Percentiles rank a stretch among this genome's conserved stretches.
Conservation (phyloP, 2,113 vertebrate genomes). For the Vireo altiloquus region DNA sequence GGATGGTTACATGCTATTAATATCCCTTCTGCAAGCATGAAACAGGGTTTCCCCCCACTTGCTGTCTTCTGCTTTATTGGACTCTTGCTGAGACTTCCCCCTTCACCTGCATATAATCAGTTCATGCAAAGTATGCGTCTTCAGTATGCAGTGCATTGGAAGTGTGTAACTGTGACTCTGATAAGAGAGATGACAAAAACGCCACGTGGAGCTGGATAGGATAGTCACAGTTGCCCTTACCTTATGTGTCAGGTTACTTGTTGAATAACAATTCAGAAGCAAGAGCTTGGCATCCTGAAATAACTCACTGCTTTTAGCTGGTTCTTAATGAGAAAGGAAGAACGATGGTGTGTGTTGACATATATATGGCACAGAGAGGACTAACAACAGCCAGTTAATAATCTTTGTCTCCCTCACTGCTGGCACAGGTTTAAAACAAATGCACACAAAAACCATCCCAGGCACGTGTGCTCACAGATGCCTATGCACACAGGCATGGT, state of each 20-base stretch:
- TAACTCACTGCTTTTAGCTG: constrained; percentile 27
- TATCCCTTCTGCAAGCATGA: neutral
- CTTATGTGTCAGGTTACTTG: neutral
- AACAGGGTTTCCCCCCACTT: neutral
- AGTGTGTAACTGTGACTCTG: neutral
- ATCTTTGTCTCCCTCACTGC: constrained; percentile 27
- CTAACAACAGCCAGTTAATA: constrained; percentile 38
- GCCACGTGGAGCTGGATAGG: neutral
- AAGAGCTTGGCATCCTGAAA: neutral
- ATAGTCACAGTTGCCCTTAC: neutral
- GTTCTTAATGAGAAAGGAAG: constrained; percentile 44
- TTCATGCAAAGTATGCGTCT: neutral
- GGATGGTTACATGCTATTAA: neutral
- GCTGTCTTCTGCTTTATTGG: neutral
- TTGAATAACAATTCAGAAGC: constrained; percentile 25
- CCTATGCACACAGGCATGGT: constrained; percentile 1
- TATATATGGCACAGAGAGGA: constrained; percentile 26
- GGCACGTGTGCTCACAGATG: constrained; percentile 34
- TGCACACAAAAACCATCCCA: neutral
- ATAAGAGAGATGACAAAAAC: neutral
- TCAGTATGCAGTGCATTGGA: neutral
- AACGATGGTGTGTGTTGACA: neutral
- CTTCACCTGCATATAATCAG: neutral
- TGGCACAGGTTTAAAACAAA: constrained; percentile 50
- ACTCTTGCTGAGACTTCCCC: neutral